Base-by-base conservation (phyloP, 1,140 invertebrate genomes). In the Zaprionus nigranus region DNA sequence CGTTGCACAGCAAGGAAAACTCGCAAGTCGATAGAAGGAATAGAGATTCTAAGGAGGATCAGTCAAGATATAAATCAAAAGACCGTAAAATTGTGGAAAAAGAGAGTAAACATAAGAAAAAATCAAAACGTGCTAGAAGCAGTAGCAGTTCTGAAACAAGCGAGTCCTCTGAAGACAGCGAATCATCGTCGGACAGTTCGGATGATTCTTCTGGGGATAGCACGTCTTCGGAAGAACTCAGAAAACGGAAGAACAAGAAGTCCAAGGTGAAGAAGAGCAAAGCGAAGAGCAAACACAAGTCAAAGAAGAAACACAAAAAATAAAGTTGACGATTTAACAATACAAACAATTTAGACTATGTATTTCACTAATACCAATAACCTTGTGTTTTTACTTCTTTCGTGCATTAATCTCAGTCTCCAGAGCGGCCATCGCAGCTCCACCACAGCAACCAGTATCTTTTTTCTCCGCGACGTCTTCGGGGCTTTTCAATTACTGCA, bases 251-350 rank as follows among this genome's bases (percentile, higher is more conserved):
- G 24, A 88, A 59, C 22, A 79, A 63, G 20, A 83, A 82, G 20
- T 60, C 75, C 2, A 81, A 77, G 30, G 34, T 63, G 13, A 81
- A 88, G 30, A 74, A 70, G 4, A 24, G 49, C 7, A 82, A 79
- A 9, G 20, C 82, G 2, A 92, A 82, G 20, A 75, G 72, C 30
- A 87, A 78, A 46, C 69, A 71, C 40, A 91, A 91, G 46, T 77
- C 83, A 1, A 83, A 90, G 53, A 90, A 76, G 38, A 90, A 85
- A 54, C 73, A 76, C 53, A 73, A 63, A 3, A 86, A 86, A 78
- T 85, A 90, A 80, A 22, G 9, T 46, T 53, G 20, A 24, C 11
- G 6, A 34, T 36, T 26, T 24, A 54, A 54, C 20, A 22, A 24
- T 67, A 74, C 28, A 69, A 54, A 70, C 5, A 51, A 69, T 78